phyloP scores from a whole-genome alignment of 2,888 invertebrate genomes.

The Brachylomia viminalis region DNA sequence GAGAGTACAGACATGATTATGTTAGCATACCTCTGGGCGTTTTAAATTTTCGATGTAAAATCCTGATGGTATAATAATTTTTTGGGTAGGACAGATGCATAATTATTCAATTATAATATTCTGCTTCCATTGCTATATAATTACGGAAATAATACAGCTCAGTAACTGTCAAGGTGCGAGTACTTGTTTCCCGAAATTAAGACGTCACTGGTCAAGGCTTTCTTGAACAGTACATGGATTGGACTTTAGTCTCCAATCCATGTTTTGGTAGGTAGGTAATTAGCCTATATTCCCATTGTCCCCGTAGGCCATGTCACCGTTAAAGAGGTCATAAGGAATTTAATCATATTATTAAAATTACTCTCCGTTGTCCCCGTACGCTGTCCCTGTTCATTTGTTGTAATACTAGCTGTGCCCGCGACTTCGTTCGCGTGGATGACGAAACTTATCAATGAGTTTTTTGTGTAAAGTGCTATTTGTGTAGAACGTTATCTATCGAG shows the following conservation, averaged over 20 bases:
- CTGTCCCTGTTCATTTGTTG: no score
- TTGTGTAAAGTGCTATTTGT: no score
- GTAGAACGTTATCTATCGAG: no score
- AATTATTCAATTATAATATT: constrained; percentile 32
- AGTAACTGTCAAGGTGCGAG: constrained; percentile 1
- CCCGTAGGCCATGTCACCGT: no score
- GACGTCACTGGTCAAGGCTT: constrained; percentile 5
- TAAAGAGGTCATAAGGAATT: no score
- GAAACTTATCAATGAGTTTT: no score
- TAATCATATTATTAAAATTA: no score
- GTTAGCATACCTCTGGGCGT: not conserved
- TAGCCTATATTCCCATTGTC: no score
- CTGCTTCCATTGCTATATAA: constrained; percentile 29
- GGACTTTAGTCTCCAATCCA: not conserved
- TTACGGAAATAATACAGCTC: constrained; percentile 23
- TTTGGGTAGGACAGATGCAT: not conserved
- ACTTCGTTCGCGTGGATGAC: no score
- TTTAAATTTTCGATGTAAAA: not conserved
- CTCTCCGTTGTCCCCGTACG: no score
- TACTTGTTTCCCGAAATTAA: constrained; percentile 26
- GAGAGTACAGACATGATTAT: not conserved
- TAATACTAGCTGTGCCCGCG: no score
- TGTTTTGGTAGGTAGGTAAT: no score
- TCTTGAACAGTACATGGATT: not conserved
- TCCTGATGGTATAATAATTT: not conserved